A percentile compares a stretch with the other conserved stretches of the same genome.
Evolutionary conservation across 2,113 vertebrate species (phyloP).

Genomic region (Numida meleagris): DNA sequence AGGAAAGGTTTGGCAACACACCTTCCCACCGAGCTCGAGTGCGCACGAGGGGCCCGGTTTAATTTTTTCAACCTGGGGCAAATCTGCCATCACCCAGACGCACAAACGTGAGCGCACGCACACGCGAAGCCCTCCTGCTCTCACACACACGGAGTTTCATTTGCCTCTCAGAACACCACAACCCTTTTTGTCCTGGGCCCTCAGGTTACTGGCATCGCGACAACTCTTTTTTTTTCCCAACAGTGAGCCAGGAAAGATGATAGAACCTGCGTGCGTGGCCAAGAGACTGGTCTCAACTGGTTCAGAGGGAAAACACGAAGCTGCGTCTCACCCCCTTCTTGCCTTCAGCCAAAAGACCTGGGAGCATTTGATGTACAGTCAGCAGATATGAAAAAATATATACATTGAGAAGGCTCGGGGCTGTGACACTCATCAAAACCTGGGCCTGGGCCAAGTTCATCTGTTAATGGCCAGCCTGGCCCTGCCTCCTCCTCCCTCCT

Average conservation of each 20-base stretch:
- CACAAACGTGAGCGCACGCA: neutral
- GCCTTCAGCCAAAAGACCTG: slow-evolving; percentile 86
- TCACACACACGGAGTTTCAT: slow-evolving; percentile 17
- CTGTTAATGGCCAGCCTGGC: slow-evolving; percentile 88
- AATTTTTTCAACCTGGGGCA: neutral
- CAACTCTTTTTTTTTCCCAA: slow-evolving; percentile 78
- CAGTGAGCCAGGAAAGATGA: slow-evolving; percentile 80
- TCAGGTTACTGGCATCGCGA: slow-evolving; percentile 81
- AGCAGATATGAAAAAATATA: slow-evolving; percentile 81
- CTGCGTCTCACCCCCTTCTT: slow-evolving; percentile 71
- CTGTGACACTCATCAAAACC: slow-evolving; percentile 90
- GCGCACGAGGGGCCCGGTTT: neutral
- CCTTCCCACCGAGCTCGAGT: neutral
- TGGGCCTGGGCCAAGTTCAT: slow-evolving; percentile 98
- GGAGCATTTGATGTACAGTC: slow-evolving; percentile 88
- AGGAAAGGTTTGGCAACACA: neutral
- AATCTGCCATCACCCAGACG: neutral
- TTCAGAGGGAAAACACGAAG: slow-evolving; percentile 81
- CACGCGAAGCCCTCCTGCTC: neutral
- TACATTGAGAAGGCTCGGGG: slow-evolving; percentile 75
- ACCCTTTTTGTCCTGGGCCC: slow-evolving; percentile 72
- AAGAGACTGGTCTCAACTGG: slow-evolving; percentile 93
- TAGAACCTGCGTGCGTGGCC: slow-evolving; percentile 82
- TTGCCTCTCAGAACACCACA: slow-evolving; percentile 54
- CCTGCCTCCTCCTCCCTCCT: slow-evolving; percentile 68